Base-by-base conservation (phyloP, 2,888 invertebrate species). In the Nemotelus pantherinus region DNA sequence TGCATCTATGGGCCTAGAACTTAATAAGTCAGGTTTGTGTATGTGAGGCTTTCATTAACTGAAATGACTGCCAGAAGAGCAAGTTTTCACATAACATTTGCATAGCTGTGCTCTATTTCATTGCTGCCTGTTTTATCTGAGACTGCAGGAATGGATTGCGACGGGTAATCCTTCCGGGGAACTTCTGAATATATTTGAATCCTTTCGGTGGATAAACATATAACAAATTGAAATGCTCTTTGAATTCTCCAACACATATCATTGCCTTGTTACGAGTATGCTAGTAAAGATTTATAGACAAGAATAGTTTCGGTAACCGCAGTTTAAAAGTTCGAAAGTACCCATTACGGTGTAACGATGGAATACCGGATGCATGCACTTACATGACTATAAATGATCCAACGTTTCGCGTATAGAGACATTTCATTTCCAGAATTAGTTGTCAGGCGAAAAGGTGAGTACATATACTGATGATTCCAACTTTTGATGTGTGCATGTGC, bases 61-160 rank as follows among this genome's bases (percentile, higher is more conserved):
- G 39, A n/a, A 64, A 76, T 76, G 65, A 64, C 65, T 64, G 50
- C 76, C 44, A 65, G 76, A 76, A 44, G 65, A 76, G 65, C 76
- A 76, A 76, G 65, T 76, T 76, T 76, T 64, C 76, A 76, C 76
- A 76, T 76, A 65, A 76, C 65, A 76, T 76, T 76, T 76, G 76
- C 76, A 76, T 76, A 76, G 64, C 25, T 44, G 10, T 39, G 44
- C 53, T 44, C 53, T 74, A 63, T 74, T 60, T 76, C 64, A 76
- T 76, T 76, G 53, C n/a, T 65, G 76, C 55, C 76, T 53, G 55
- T 44, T 76, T 76, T 76, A 76, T 76, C 76, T 65, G 64, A 48
- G 7, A 53, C 7, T 76, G 64, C 76, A 65, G 55, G 9, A 43
- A 48, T 10, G 74, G 74, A 50, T 74, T 41, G 48, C 41, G 63